Evolutionary conservation across 2,797 vertebrate species (phyloP).

Genomic region (Trematomus bernacchii): DNA sequence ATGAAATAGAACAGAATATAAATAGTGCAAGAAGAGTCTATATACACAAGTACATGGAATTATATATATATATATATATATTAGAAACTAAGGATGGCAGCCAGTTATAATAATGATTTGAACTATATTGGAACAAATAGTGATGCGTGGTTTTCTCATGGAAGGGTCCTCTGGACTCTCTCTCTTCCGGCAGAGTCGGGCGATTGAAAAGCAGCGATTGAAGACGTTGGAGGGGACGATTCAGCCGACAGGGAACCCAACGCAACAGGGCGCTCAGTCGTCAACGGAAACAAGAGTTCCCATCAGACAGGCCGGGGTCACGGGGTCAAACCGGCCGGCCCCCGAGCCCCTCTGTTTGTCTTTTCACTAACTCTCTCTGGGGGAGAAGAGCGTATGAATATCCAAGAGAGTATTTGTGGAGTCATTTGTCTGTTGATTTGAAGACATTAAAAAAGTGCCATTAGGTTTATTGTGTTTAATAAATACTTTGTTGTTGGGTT

Average conservation of each 20-base stretch:
- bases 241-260: slow-evolving; percentile 2
- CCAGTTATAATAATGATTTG: too few species aligned
- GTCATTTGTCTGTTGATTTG: background rate
- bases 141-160: background rate
- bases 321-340: slow-evolving; percentile 32
- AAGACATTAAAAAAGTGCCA: background rate
- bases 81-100: too few species aligned
- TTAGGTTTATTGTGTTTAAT: too few species aligned
- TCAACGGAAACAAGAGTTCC: slow-evolving; percentile 42
- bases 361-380: background rate
- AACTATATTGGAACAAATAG: background rate
- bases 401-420: background rate
- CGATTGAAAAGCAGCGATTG: slow-evolving; percentile 37
- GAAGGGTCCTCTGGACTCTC: slow-evolving; percentile 9
- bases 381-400: background rate
- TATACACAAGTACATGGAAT: too few species aligned
- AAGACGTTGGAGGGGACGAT: slow-evolving; percentile 39
- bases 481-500: too few species aligned
- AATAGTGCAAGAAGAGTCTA: too few species aligned
- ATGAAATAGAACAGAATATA: too few species aligned
- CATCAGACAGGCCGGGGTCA: slow-evolving; percentile 43
- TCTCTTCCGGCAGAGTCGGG: slow-evolving; percentile 19
- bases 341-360: slow-evolving; percentile 15
- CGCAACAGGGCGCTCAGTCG: slow-evolving; percentile 23
- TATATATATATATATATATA: too few species aligned